phyloP scores from a whole-genome alignment of 2,797 vertebrate genomes.

The Propithecus perrieri region DNA sequence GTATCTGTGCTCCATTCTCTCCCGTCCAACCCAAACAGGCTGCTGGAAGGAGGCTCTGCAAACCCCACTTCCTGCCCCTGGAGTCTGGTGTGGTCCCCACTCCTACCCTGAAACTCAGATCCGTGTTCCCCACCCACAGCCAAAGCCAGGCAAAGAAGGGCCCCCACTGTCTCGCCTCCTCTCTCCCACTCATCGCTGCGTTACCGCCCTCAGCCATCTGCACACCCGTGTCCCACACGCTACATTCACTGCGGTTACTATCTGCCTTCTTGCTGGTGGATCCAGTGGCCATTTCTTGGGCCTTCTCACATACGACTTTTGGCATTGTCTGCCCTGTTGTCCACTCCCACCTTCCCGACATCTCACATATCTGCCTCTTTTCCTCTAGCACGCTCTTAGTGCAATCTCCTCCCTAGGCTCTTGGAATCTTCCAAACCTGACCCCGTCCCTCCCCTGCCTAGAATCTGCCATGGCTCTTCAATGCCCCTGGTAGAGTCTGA shows the following conservation, averaged over 20 bases:
- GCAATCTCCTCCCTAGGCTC: neutral
- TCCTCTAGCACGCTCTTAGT: neutral
- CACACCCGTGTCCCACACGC: rapidly evolving
- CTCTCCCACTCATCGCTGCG: neutral
- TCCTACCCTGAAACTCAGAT: neutral
- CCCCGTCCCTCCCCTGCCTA: neutral
- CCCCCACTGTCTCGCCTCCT: neutral
- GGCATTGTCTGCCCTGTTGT: neutral
- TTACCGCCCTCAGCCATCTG: neutral
- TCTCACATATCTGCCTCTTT: neutral
- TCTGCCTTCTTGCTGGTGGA: neutral
- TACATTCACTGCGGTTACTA: neutral
- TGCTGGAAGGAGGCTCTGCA: neutral
- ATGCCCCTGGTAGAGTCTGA: neutral
- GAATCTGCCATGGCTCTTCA: neutral
- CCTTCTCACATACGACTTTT: neutral
- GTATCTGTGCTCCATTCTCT: neutral
- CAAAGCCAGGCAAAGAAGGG: neutral
- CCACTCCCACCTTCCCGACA: neutral
- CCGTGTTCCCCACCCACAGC: neutral
- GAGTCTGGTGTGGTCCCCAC: neutral
- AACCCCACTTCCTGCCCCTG: neutral
- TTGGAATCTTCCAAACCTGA: neutral
- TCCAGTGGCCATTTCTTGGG: neutral
- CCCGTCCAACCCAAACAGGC: neutral